Evolutionary conservation across 2,888 invertebrate genomes (phyloP), one percentile per base, ranked within the genome.

Genomic region (Ichneumoninae sp.): DNA sequence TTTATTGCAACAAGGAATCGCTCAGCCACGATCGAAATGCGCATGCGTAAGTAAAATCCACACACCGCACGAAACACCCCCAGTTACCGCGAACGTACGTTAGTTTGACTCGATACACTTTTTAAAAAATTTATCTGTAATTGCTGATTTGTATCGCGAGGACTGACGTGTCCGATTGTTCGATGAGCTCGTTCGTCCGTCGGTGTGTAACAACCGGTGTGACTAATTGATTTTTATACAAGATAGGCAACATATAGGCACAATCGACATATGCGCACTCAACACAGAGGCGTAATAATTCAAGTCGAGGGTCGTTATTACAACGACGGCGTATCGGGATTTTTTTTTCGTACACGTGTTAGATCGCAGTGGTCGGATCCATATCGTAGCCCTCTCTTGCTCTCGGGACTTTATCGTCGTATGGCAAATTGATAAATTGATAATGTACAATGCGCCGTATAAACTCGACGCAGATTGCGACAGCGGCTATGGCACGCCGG

Each of bases 401-500:
- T 52, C 13, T 3, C 1, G 40, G 7, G 10, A 16, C 19, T 73
- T 77, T 71, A 60, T 71, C 66, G 19, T 26, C 66, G 40, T 52
- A 19, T 68, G 73, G 69, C 71, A 54, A 83, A 80, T 76, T 73
- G 73, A 84, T 77, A 77, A 74, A 77, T 84, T 66, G 80, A 69
- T 69, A 63, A 77, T 71, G 36, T 63, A 44, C 73, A 77, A 81
- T 77, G 22, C 66, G 83, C 70, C 66, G 70, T 66, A 69, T 33
- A 54, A 30, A 19, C 4, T 44, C 36, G 33, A n/a, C 19, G 36
- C 63, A 36, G 13, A 33, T 74, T 40, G 30, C 22, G 22, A 81
- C 54, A 73, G 30, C 63, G 10, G 13, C 6, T 26, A 40, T 57
- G 1, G 10, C 33, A 36, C 16, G 52, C 8, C n/a, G 3, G 54